Base-by-base conservation (phyloP, 2,113 vertebrate genomes). In the Trachemys scripta region DNA sequence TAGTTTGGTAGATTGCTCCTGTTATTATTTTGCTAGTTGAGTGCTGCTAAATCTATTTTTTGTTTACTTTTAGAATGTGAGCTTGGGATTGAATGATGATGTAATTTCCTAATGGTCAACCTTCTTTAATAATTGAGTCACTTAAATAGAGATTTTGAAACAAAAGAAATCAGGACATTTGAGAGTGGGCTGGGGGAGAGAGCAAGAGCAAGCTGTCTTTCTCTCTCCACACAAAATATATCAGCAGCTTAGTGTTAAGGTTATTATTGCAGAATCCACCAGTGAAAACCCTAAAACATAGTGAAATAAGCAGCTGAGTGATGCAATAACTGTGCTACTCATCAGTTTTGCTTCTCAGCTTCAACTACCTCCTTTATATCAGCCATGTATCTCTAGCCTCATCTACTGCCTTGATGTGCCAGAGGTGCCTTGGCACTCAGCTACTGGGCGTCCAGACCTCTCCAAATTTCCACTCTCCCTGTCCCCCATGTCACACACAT, bases 1-100 rank as follows among this genome's bases (percentile, higher is more conserved):
- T 76, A 76, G n/a, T 89, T 82, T 95, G 84, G 91, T 92, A 94
- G 91, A 45, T 93, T 87, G 79, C 53, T 87, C 35, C 29, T 95
- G 20, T 82, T 94, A 85, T 38, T 38, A 72, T 38, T 72, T 72
- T 49, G 42, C 83, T 95, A 85, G 87, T 5, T 90, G 80, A 51
- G 0, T 57, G 56, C 56, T 84, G 29, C 20, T 89, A 45, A 76
- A 45, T 90, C 8, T 82, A 75, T 87, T 94, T 94, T 31, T 76
- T 22, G 10, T 76, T 76, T 76, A 84, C 53, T 54, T 97, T 94
- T 90, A 75, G 76, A 93, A 83, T 87, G 35, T 10, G 82, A 50
- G n/a, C 56, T 62, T 22, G 75, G 84, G 53, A 81, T 91, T 31
- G 83, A 38, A 75, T 85, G 65, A 17, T 83, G 59, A 69, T 27